phyloP scores from a whole-genome alignment of 2,888 invertebrate genomes.

The Sminthurides aquaticus region DNA sequence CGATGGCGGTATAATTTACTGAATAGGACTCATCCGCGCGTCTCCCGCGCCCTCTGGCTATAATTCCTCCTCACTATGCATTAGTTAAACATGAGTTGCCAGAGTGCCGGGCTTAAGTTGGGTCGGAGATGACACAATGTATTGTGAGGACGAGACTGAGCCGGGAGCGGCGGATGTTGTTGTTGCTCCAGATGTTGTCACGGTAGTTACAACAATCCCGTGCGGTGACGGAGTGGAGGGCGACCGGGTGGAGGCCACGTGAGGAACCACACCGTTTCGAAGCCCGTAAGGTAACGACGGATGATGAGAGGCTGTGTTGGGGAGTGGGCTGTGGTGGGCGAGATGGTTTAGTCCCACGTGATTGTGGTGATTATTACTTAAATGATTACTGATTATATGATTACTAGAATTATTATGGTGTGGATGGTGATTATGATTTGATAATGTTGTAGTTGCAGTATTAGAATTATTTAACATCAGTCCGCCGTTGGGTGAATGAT shows the following conservation, averaged over 20 bases:
- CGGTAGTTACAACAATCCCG: slow-evolving; percentile 30
- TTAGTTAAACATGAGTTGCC: slow-evolving; percentile 57
- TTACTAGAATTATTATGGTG: slow-evolving; percentile 14
- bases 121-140: slow-evolving; percentile 52
- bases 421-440: slow-evolving; percentile 22
- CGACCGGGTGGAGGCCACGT: slow-evolving; percentile 48
- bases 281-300: slow-evolving; percentile 42
- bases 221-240: slow-evolving; percentile 50
- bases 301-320: slow-evolving; percentile 39
- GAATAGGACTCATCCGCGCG: too few relatives aligned
- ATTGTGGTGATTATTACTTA: slow-evolving; percentile 11
- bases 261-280: slow-evolving; percentile 52
- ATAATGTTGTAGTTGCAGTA: slow-evolving; percentile 53
- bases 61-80: too few relatives aligned
- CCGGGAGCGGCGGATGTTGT: slow-evolving; percentile 9
- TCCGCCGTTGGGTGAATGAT: slow-evolving; percentile 25
- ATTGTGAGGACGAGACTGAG: slow-evolving; percentile 50
- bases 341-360: slow-evolving; percentile 18
- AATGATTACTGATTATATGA: background rate
- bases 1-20: too few relatives aligned
- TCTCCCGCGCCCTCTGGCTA: too few relatives aligned
- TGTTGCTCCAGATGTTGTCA: slow-evolving; percentile 1
- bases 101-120: slow-evolving; percentile 58
- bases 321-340: slow-evolving; percentile 27
- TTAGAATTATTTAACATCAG: slow-evolving; percentile 21